Evolutionary conservation across 37 sponge, comb jelly and placozoan genomes (phyloP), one percentile per base, ranked within the genome.

Genomic region (Chondrilla cf. caribensis): DNA sequence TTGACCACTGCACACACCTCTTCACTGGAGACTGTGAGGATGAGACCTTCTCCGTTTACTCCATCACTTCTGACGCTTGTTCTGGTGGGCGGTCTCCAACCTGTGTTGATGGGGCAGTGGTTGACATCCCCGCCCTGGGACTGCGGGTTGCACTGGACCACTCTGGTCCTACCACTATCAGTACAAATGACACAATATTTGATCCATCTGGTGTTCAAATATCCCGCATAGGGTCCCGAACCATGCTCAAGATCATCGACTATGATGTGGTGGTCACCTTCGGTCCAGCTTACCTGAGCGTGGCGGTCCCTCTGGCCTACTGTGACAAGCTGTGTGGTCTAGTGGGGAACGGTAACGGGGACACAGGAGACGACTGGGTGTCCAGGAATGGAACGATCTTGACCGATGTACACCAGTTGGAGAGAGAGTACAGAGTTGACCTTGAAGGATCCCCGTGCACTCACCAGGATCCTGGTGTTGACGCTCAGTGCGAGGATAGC

Each of bases 1-100:
- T 70, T 70, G 71, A 70, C 39, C 71, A 70, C 71, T 70, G 71
- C 18, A 33, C 71, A 17, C 71, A 70, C 18, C 19, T 70, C 38
- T 70, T 70, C 71, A 19, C 71, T 29, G 28, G 28, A 70, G 71
- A 70, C 39, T 70, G 71, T 37, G 39, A 19, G 28, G 39, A 70
- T 5, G 71, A 31, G 5, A 70, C 71, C 35, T 70, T 70, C 18
- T 6, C 71, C 19, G 71, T 70, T 3, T 37, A 37, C 38, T 37
- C 38, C 38, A 33, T 70, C 28, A 70, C 71, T 29, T 29, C 31
- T 9, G 39, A 70, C 71, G 5, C 4, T 5, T 70, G 71, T 29
- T 70, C 71, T 19, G 71, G 71, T 19, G 39, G 71, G 4, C 4
- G 71, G 5, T 6, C 38, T 38, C 71, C 71, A 5, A 70, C 71